Evolutionary conservation across 2,888 invertebrate species (phyloP), one percentile per base, ranked within the genome.

Genomic region (Spicauda simplicius): DNA sequence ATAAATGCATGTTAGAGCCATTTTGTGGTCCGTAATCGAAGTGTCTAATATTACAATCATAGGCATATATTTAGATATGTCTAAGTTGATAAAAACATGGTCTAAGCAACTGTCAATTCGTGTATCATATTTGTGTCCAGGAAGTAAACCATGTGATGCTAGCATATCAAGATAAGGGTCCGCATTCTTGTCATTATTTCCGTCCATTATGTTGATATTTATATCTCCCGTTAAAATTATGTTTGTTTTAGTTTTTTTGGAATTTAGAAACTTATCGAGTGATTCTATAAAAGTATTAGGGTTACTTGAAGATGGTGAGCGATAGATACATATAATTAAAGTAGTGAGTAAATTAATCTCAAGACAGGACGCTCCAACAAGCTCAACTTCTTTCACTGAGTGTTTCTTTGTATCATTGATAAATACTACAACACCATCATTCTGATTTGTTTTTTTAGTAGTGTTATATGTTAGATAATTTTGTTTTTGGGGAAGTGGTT

Each of bases 101-200:
- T 56, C 56, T 10, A 56, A 4, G 5, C 56, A 56, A 18, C 56
- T 56, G 16, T 56, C 37, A 18, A 19, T 56, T 56, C 56, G 33
- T 0, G 56, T 56, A 10, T 37, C 56, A 56, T 3, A 56, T 56
- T 11, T 18, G 12, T 56, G 56, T 18, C 56, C 56, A 12, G 56
- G 18, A 8, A 56, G 16, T 10, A 56, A 14, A 18, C 12, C 18
- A 33, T 56, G 18, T 1, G 37, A 18, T 12, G 56, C 56, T 12
- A 56, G 10, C 37, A 56, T 56, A 37, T 56, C 56, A 10, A 56
- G 14, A 12, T 56, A 56, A 18, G 12, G 0, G 8, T 56, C 56
- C 0, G 37, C 56, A 18, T 37, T 14, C 18, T 56, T 56, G 18
- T 56, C 56, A 2, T 11, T 37, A 18, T 6, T 37, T 0, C 37